Evolutionary conservation across 2,113 vertebrate genomes (phyloP), one percentile per base, ranked within the genome.

Genomic region (Phylloscopus trochiloides): DNA sequence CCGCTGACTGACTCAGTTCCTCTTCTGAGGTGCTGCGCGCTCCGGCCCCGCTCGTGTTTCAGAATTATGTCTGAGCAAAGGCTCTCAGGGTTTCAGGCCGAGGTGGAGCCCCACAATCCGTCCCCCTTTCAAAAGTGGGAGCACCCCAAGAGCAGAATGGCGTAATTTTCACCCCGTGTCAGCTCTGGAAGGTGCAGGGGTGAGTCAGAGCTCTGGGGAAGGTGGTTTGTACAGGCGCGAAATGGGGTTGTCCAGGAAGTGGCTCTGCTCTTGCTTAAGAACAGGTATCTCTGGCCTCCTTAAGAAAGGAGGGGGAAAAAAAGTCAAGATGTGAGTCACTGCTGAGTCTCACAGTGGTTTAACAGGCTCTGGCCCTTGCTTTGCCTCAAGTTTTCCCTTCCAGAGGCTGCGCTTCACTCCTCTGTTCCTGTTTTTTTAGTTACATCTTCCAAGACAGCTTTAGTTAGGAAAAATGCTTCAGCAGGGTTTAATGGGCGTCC

Each of bases 201-300:
- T 92, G 94, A 95, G 57, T 90, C 95, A 96, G 84, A 43, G 80
- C 86, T n/a, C 2, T 3, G 67, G 0, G 76, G 21, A 52, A n/a
- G 57, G 82, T 6, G n/a, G 29, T 88, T 58, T 42, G 10, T 8
- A 10, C 17, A 7, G 67, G 36, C 8, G 5, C 10, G 12, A 22
- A 72, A 42, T 25, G 31, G 88, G 16, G 2, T 34, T 13, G 42
- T 25, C 50, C 90, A 79, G 94, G 93, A 90, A 90, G 85, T 71
- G 12, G 10, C 72, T 89, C 59, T 36, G 17, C 74, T 75, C 61
- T 95, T 88, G 81, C 90, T 70, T 36, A 47, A 90, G 78, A 95
- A 79, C 96, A 96, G 96, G 95, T 97, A 94, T 86, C 94, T 75
- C 52, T 61, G 88, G 66, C 82, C 75, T 94, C 86, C 65, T 93